Percentiles rank a stretch among this genome's conserved stretches.
phyloP scores from a whole-genome alignment of 2,797 vertebrate species.

The Taenioides sp. region DNA sequence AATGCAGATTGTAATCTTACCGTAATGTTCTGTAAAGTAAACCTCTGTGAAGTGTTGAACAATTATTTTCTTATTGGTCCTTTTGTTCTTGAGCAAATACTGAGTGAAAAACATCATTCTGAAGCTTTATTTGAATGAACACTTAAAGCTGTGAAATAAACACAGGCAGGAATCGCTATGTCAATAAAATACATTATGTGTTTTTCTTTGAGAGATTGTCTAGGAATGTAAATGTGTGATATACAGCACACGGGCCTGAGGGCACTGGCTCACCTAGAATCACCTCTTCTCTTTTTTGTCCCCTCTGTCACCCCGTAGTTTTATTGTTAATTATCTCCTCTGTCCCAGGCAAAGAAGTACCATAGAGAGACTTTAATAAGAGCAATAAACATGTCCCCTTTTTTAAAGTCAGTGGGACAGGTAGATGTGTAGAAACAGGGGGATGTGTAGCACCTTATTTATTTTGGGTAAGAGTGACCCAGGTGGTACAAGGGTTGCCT shows the following conservation, averaged over 20 bases:
- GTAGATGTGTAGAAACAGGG: background rate
- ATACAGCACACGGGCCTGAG: background rate
- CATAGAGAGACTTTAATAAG: conserved; percentile 9
- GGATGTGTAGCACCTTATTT: background rate
- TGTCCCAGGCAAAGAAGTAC: conserved; percentile 15
- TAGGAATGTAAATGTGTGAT: background rate
- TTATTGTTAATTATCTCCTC: conserved; percentile 28
- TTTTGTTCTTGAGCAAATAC: background rate
- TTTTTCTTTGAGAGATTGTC: background rate
- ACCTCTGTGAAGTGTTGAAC: background rate
- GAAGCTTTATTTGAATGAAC: background rate
- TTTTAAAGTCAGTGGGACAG: background rate
- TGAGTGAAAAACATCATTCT: background rate
- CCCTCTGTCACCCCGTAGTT: conserved; percentile 1
- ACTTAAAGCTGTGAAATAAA: background rate
- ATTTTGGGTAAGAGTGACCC: background rate
- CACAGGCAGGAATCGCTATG: background rate
- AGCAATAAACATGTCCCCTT: background rate
- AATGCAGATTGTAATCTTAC: background rate
- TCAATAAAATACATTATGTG: conserved; percentile 2
- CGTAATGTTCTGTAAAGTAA: too few relatives aligned
- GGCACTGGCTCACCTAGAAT: background rate
- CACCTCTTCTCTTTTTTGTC: conserved; percentile 5
- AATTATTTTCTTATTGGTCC: background rate
- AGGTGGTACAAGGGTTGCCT: background rate